Conservation (phyloP, 2,113 vertebrate genomes). For the Chrysochloris asiatica region DNA sequence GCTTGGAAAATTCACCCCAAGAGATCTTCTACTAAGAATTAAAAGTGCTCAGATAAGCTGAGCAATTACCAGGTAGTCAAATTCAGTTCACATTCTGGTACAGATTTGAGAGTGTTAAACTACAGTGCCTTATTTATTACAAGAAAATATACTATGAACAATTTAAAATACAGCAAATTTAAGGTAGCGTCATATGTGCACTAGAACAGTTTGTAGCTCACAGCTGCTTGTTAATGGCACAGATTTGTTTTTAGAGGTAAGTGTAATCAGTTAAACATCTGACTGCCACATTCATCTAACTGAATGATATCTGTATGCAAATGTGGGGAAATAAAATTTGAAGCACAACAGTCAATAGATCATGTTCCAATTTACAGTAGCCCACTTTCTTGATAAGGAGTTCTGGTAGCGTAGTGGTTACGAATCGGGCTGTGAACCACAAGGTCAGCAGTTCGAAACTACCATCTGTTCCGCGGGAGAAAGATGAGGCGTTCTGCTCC, state of each 20-base stretch:
- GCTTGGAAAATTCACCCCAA: conserved; percentile 31
- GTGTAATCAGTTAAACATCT: conserved; percentile 68
- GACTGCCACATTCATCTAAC: conserved; percentile 65
- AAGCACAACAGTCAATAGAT: conserved; percentile 44
- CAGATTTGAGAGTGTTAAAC: conserved; percentile 51
- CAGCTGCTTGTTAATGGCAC: conserved; percentile 68
- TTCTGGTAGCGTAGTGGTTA: too few relatives aligned
- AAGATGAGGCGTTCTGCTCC: too few relatives aligned
- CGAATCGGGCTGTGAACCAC: too few relatives aligned
- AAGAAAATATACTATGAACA: conserved; percentile 49
- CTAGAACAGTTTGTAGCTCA: conserved; percentile 58
- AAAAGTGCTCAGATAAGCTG: conserved; percentile 47
- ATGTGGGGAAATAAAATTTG: conserved; percentile 48
- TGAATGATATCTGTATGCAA: conserved; percentile 67
- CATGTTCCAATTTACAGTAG: conserved; percentile 59
- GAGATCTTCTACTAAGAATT: conserved; percentile 48
- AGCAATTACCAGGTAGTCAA: conserved; percentile 54
- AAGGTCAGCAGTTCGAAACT: too few relatives aligned
- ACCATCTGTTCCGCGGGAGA: too few relatives aligned
- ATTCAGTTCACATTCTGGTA: conserved; percentile 32
- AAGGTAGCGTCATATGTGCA: conserved; percentile 59
- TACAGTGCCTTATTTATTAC: conserved; percentile 52
- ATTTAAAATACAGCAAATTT: conserved; percentile 57
- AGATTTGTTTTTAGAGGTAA: conserved; percentile 72
- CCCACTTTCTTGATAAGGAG: too few relatives aligned